Base-by-base conservation (phyloP, 1,140 invertebrate genomes). In the Macrobrachium rosenbergii region DNA sequence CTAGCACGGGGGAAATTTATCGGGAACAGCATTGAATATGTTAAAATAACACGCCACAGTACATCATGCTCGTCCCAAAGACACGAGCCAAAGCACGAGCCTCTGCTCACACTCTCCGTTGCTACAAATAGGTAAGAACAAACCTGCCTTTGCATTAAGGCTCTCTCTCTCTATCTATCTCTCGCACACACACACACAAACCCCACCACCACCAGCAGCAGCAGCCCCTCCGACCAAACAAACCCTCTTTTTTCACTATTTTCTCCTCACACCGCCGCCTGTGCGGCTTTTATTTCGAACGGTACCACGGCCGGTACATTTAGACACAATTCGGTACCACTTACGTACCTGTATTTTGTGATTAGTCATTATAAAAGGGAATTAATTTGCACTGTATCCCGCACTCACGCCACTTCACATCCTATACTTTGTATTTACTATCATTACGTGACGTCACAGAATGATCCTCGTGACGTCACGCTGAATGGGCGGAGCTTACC, bases 381-480 rank as follows among this genome's bases (percentile, higher is more conserved):
- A 89, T 86, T 87, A 92, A 91, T 91, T 92, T 93, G 93, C 92
- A 92, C 92, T 91, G 92, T 92, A 92, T 82, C 83, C 64, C 92
- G 91, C 92, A 92, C 91, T 92, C 89, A 89, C 92, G 92, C 92
- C 94, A 94, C 94, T 37, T 94, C 93, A 93, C 93, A 88, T 89
- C 94, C 93, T 94, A 94, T 94, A 94, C 94, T 94, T 94, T 94
- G 94, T 95, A 95, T 94, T 95, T 94, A 94, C 94, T 94, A 94
- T 94, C 94, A 95, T 95, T 94, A 94, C 94, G 92, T 95, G 94
- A 94, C 94, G 94, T 95, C 94, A 94, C 80, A 89, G 88, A 76
- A 87, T 89, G 88, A 89, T 86, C 85, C 83, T 73, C 78, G 79
- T 82, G 85, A 85, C 89, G 89, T 89, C 89, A 89, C 72, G 52